Evolutionary conservation across 2,113 vertebrate genomes (phyloP).

Genomic region (Caranx melampygus): DNA sequence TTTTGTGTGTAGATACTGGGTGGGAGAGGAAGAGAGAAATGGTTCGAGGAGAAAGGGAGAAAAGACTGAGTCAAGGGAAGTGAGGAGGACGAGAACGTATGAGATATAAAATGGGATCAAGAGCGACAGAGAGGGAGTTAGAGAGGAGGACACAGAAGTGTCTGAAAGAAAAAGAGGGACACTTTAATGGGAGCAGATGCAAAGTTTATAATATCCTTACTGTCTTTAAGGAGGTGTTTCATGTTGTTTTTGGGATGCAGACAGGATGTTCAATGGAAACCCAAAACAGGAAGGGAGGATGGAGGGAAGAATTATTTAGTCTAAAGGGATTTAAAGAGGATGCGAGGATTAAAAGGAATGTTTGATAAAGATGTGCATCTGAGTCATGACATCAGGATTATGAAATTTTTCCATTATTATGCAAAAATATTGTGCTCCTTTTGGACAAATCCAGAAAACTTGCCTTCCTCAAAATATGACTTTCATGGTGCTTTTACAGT

Average conservation of each 20-base stretch:
- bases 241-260: constrained; percentile 51
- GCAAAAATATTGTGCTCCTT: not conserved
- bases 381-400: not conserved
- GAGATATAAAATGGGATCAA: constrained; percentile 29
- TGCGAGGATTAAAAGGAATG: not conserved
- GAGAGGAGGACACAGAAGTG: not conserved
- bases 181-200: constrained; percentile 50
- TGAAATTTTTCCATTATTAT: not conserved
- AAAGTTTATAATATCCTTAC: constrained; percentile 54
- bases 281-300: constrained; percentile 3
- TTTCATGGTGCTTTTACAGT: constrained; percentile 4
- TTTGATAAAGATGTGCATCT: not conserved
- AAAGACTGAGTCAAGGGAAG: not conserved
- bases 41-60: constrained; percentile 6
- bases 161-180: not conserved
- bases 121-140: constrained; percentile 4
- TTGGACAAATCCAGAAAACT: not conserved
- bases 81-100: constrained; percentile 15
- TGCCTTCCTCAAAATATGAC: constrained; percentile 2
- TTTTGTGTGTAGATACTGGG: constrained; percentile 32
- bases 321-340: constrained; percentile 5
- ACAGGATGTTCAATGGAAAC: constrained; percentile 55
- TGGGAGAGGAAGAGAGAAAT: constrained; percentile 20
- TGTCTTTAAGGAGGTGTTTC: constrained; percentile 38
- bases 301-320: not conserved